A percentile compares a stretch with the other conserved stretches of the same genome.
phyloP scores from a whole-genome alignment of 64 coral and sea anemone species.

The Porites australiensis region DNA sequence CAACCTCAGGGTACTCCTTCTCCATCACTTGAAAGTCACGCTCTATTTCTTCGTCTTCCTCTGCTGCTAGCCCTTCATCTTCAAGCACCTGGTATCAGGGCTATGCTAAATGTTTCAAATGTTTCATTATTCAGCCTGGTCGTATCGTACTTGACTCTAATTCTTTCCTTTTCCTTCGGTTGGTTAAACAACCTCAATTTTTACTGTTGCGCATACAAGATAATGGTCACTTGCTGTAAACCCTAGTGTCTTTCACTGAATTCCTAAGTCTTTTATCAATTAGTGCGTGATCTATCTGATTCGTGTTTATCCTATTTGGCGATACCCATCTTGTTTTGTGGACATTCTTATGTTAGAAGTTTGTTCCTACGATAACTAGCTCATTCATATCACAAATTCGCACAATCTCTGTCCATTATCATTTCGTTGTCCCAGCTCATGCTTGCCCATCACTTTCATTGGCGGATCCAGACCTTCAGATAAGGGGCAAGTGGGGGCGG shows the following conservation, averaged over 20 bases:
- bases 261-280: conserved; percentile 27
- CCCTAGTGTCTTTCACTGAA: conserved; percentile 17
- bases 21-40: conserved; percentile 47
- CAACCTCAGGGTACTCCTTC: conserved; percentile 39
- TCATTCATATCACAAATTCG: conserved; percentile 51
- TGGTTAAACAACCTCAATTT: background rate
- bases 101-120: conserved; percentile 15
- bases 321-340: conserved; percentile 22
- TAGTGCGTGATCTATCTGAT: conserved; percentile 30
- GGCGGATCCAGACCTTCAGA: too few relatives aligned
- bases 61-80: conserved; percentile 18
- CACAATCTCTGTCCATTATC: conserved; percentile 47
- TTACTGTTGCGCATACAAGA: conserved; percentile 19
- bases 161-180: background rate
- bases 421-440: conserved; percentile 41
- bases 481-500: too few relatives aligned
- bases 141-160: conserved; percentile 35
- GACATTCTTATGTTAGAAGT: conserved; percentile 18
- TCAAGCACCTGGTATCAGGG: conserved; percentile 14
- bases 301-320: conserved; percentile 7
- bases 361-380: conserved; percentile 41
- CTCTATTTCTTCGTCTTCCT: conserved; percentile 31
- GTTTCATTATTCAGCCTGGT: background rate
- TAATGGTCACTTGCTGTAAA: conserved; percentile 52
- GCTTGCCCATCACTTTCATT: conserved; percentile 5